phyloP scores from a whole-genome alignment of 2,888 invertebrate species.

The Ligdia adustata region DNA sequence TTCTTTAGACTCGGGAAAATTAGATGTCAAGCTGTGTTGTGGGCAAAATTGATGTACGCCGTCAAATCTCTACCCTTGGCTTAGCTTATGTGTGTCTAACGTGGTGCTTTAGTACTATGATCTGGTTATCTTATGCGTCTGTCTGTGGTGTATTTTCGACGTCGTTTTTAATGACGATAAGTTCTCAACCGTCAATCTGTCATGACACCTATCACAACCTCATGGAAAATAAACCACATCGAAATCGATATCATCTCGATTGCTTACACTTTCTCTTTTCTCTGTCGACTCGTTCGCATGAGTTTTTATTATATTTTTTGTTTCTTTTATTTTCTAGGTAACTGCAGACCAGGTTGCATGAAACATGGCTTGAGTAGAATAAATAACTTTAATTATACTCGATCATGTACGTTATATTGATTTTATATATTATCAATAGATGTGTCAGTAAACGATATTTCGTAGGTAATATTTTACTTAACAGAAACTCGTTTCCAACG shows the following conservation, averaged over 20 bases:
- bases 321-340: constrained; percentile 69
- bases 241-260: constrained; percentile 28
- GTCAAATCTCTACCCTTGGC: constrained; percentile 56
- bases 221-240: constrained; percentile 36
- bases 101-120: constrained; percentile 49
- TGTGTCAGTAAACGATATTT: constrained; percentile 20
- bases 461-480: not conserved
- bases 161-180: constrained; percentile 34
- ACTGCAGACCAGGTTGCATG: constrained; percentile 71
- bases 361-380: constrained; percentile 72
- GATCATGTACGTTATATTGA: constrained; percentile 70
- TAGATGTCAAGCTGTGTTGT: constrained; percentile 65
- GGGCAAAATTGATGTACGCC: constrained; percentile 67
- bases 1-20: constrained; percentile 66
- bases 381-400: constrained; percentile 66
- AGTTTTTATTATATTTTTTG: constrained; percentile 47
- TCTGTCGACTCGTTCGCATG: constrained; percentile 51
- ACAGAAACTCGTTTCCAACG: not conserved
- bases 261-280: constrained; percentile 25
- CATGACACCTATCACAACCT: constrained; percentile 13
- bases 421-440: constrained; percentile 11
- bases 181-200: constrained; percentile 22
- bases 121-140: constrained; percentile 48
- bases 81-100: constrained; percentile 70
- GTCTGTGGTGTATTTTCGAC: constrained; percentile 48